Conservation (phyloP, 2,888 invertebrate genomes). For the Acholoe squamosa region DNA sequence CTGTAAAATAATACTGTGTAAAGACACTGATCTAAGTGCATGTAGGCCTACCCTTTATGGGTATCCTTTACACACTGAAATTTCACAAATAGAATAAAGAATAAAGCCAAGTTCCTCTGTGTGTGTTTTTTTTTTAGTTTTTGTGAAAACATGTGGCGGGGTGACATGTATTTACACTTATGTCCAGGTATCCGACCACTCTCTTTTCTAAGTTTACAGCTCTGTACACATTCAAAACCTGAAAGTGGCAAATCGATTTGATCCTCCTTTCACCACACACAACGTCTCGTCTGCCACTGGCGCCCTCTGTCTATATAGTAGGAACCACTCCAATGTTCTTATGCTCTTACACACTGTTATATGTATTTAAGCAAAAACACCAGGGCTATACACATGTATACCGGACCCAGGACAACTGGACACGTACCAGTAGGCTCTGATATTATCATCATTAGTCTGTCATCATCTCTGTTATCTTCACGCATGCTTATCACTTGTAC, state of each 20-base stretch:
- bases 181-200: neutral
- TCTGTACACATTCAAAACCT: conserved; percentile 8
- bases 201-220: neutral
- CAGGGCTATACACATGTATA: neutral
- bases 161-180: conserved; percentile 29
- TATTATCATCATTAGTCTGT: neutral
- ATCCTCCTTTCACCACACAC: neutral
- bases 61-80: neutral
- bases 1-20: conserved; percentile 57
- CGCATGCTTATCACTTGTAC: neutral
- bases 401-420: neutral
- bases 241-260: neutral
- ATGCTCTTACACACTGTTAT: no score
- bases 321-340: no score
- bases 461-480: conserved; percentile 8
- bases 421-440: neutral
- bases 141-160: conserved; percentile 18
- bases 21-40: conserved; percentile 1
- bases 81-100: neutral
- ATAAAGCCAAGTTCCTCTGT: neutral
- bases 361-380: neutral
- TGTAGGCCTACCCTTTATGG: neutral
- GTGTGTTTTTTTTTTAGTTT: neutral
- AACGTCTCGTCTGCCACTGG: neutral
- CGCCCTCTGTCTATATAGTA: neutral